A percentile compares a stretch with the other conserved stretches of the same genome.
These are phyloP conservation scores for Pteropus rufus DNA, from an alignment of 2,797 vertebrate species.

Conservation along the genomic window DNA sequence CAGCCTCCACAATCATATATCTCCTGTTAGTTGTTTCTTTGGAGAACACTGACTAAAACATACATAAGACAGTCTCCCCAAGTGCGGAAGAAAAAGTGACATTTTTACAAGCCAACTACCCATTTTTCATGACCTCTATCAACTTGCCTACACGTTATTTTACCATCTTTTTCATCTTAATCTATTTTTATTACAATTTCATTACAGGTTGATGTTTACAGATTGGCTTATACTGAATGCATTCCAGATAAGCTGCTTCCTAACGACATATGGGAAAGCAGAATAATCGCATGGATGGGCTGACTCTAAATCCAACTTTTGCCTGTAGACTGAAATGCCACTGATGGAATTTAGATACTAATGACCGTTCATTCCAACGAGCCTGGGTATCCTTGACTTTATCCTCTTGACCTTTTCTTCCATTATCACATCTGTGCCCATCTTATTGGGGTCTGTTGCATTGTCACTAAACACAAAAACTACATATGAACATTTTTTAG, in stretches of 20 bases:
- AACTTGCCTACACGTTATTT: neutral
- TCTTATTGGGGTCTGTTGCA: neutral
- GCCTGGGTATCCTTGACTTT: neutral
- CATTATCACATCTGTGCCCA: neutral
- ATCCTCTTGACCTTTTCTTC: neutral
- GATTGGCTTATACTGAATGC: neutral
- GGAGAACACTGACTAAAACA: neutral
- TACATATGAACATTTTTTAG: neutral
- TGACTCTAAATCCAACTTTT: neutral
- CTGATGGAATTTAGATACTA: neutral
- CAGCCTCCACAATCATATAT: neutral
- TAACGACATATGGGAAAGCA: neutral
- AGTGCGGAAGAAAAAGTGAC: neutral
- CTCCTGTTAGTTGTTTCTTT: neutral
- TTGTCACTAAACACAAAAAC: neutral
- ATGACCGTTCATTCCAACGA: neutral
- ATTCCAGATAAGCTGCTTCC: neutral
- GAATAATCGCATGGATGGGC: neutral
- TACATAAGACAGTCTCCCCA: neutral
- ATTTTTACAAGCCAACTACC: neutral
- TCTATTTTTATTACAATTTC: neutral
- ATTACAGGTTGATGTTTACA: neutral
- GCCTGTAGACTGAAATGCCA: neutral
- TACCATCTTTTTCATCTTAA: slow-evolving; percentile 6
- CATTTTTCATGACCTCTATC: neutral